Base-by-base conservation (phyloP, 2,888 invertebrate species). In the Osedax frankpressi region DNA sequence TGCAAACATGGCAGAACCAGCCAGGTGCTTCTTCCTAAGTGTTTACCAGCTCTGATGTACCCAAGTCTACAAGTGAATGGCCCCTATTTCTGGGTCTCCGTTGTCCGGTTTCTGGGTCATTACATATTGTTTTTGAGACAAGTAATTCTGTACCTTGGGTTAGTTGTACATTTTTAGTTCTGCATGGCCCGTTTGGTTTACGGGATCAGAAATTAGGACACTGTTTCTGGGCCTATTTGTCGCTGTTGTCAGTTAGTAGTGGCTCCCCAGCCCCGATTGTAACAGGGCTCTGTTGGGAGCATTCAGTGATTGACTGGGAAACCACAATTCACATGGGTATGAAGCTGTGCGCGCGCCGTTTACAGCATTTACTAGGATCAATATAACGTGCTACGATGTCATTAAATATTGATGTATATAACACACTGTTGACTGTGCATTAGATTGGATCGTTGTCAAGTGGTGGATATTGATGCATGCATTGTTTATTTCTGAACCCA, bases 341-440 rank as follows among this genome's bases (percentile, higher is more conserved):
- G 63, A 62, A 11, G 63, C 3, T 62, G 63, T 62, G 14, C 63
- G 1, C 63, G 3, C 14, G 63, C 63, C 63, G 63, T 62, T 65
- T 65, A 65, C n/a, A 2, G 24, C 65, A n/a, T 65, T 65, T 65
- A 65, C 2, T 1, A 19, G 65, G 2, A 65, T 65, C 65, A 65
- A 24, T 65, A 65, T 65, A 65, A 65, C 65, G 2, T 2, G 65
- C 65, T 24, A 19, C 24, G 65, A 24, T 65, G 24, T 11, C 25
- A 24, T 65, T 65, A 65, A 65, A 14, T 65, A 65, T 65, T 65
- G n/a, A 65, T 65, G 65, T 65, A 19, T 19, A 24, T 65, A 65
- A 65, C 2, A n/a, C 65, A 24, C 2, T 65, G 24, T 24, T 65
- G 24, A 65, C 19, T 24, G 24, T 65, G n/a, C 19, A 19, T 65